These are phyloP conservation scores for Paraescarpia echinospica DNA, from an alignment of 1,140 invertebrate genomes.

Conservation along the genomic window DNA sequence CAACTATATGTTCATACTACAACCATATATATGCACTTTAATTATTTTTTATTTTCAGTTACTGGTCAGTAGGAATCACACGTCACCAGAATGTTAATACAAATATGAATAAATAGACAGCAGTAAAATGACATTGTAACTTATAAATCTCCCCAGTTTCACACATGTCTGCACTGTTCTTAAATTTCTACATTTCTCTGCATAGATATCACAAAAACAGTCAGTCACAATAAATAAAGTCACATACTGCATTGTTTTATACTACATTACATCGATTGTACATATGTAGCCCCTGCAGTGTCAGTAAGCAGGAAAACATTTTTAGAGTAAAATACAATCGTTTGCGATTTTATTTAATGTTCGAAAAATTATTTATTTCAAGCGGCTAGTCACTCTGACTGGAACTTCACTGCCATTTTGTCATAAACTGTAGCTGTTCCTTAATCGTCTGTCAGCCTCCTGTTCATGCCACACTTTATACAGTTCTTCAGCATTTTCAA, in stretches of 20 bases:
- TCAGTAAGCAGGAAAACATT: no score
- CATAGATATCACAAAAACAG: background rate
- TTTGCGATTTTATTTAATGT: background rate
- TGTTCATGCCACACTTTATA: slow-evolving; percentile 30
- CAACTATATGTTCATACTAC: background rate
- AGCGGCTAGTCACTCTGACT: background rate
- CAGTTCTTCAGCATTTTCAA: slow-evolving; percentile 24
- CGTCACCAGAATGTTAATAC: background rate
- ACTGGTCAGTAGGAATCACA: background rate
- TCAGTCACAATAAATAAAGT: background rate
- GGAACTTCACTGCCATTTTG: background rate
- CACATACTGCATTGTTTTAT: background rate
- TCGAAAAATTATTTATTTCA: background rate
- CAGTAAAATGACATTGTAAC: background rate
- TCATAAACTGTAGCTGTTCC: background rate
- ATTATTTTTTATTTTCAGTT: background rate
- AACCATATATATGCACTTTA: background rate
- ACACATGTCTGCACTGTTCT: no score
- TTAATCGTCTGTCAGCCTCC: background rate
- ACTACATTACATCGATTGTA: no score
- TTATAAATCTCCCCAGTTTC: background rate
- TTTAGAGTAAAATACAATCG: no score
- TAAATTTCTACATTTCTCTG: background rate
- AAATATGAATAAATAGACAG: background rate
- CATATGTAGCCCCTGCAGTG: no score